These are phyloP conservation scores for Hofmannophila pseudospretella DNA, from an alignment of 2,888 invertebrate species.

Conservation along the genomic window DNA sequence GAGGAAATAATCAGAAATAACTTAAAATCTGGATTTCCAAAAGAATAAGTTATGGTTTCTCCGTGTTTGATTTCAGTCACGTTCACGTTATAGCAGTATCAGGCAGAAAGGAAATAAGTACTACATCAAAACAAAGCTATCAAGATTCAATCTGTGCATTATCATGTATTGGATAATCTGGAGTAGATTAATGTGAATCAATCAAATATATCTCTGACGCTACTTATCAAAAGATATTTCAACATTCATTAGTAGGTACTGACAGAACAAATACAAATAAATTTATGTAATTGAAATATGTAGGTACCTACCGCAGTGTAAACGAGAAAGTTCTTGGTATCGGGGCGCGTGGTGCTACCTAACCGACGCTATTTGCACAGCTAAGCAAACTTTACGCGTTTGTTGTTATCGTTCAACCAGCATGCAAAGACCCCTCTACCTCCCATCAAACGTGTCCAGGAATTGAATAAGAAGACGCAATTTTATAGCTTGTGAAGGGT, in stretches of 20 bases:
- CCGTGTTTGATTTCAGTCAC: no score
- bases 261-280: neutral
- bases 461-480: slow-evolving; percentile 27
- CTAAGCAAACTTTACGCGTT: slow-evolving; percentile 62
- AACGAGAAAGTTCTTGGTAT: slow-evolving; percentile 66
- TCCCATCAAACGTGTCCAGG: slow-evolving; percentile 12
- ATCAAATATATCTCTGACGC: no score
- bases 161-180: no score
- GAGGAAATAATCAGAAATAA: no score
- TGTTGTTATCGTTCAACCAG: slow-evolving; percentile 56
- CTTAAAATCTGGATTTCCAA: no score
- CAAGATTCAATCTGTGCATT: no score
- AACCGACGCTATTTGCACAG: slow-evolving; percentile 66
- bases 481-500: slow-evolving; percentile 27
- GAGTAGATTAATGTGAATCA: no score
- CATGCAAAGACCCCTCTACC: slow-evolving; percentile 20
- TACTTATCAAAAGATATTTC: neutral
- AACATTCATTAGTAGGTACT: neutral
- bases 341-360: slow-evolving; percentile 58
- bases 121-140: no score
- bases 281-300: slow-evolving; percentile 44
- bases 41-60: no score
- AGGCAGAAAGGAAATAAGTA: no score
- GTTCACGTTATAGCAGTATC: no score
- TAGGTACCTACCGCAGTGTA: slow-evolving; percentile 46